These are phyloP conservation scores for Tribolium madens DNA, from an alignment of 1,140 invertebrate species.

Conservation along the genomic window DNA sequence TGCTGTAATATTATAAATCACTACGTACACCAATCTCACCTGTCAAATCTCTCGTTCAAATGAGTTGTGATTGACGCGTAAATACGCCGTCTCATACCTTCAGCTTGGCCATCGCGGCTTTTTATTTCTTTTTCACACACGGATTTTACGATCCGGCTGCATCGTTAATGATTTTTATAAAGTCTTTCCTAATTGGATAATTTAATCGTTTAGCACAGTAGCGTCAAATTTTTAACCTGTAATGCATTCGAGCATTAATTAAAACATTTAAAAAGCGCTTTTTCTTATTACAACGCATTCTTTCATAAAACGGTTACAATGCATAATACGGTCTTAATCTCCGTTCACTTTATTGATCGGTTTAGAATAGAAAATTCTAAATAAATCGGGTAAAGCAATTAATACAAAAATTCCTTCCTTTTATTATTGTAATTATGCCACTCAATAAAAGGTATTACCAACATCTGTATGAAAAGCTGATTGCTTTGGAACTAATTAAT, in stretches of 20 bases:
- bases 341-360: conserved; percentile 26
- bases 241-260: conserved; percentile 21
- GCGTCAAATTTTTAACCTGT: conserved; percentile 39
- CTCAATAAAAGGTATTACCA: conserved; percentile 8
- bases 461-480: conserved; percentile 30
- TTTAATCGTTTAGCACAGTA: conserved; percentile 37
- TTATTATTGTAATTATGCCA: conserved; percentile 33
- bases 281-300: conserved; percentile 4
- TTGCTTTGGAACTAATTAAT: conserved; percentile 24
- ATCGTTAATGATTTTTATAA: conserved; percentile 35
- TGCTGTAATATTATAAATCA: conserved; percentile 60
- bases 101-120: background rate
- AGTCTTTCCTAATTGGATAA: conserved; percentile 43
- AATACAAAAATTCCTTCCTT: conserved; percentile 4
- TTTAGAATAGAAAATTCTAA: conserved; percentile 1
- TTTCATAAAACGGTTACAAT: background rate
- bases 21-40: conserved; percentile 59
- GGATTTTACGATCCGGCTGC: conserved; percentile 9
- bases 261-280: conserved; percentile 5
- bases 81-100: conserved; percentile 57
- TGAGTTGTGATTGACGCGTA: conserved; percentile 64
- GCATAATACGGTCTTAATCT: conserved; percentile 11
- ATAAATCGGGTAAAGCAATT: conserved; percentile 24
- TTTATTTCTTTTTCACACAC: conserved; percentile 11
- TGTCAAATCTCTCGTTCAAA: conserved; percentile 63